phyloP scores from a whole-genome alignment of 1,140 invertebrate species.

The Mya arenaria region DNA sequence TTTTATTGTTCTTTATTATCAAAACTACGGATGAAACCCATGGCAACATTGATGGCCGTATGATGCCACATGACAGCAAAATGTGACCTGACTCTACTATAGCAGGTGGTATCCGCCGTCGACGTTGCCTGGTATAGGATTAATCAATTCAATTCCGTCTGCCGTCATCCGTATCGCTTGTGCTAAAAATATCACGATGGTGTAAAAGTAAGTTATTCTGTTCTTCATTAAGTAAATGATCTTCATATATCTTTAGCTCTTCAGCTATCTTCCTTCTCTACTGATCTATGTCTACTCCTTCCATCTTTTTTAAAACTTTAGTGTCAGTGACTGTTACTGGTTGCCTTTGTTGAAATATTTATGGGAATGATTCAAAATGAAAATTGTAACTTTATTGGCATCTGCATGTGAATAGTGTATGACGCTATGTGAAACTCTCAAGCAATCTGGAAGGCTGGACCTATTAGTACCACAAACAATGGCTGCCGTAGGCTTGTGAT shows the following conservation, averaged over 20 bases:
- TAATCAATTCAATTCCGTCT: constrained; percentile 33
- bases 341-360: constrained; percentile 17
- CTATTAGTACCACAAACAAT: background rate
- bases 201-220: background rate
- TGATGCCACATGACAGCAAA: constrained; percentile 29
- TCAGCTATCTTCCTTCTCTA: background rate
- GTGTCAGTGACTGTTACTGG: constrained; percentile 12
- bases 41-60: constrained; percentile 8
- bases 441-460: background rate
- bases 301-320: background rate
- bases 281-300: background rate
- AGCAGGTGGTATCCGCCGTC: constrained; percentile 44
- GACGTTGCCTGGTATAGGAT: constrained; percentile 33
- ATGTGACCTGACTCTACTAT: constrained; percentile 30
- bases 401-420: background rate
- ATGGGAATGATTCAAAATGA: constrained; percentile 19
- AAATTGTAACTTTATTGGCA: background rate
- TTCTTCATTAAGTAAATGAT: background rate
- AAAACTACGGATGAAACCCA: constrained; percentile 28
- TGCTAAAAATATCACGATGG: constrained; percentile 40
- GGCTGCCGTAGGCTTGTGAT: background rate
- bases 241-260: constrained; percentile 1
- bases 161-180: constrained; percentile 42
- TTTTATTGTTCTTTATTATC: constrained; percentile 17
- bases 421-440: constrained; percentile 1